Conservation (phyloP, 2,113 vertebrate species). For the Ranitomeya imitator region DNA sequence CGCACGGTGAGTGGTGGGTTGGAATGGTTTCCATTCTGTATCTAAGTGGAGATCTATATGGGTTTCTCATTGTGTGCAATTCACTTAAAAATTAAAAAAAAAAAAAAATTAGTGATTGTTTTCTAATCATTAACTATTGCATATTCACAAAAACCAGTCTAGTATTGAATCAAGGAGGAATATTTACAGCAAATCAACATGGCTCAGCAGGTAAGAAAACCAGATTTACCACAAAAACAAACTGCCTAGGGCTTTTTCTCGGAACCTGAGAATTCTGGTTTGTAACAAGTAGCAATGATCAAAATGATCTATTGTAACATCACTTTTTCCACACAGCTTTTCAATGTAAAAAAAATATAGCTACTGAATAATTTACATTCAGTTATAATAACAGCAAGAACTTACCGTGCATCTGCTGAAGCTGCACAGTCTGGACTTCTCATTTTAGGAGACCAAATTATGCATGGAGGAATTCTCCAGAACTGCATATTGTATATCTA, state of each 20-base stretch:
- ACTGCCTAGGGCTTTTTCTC: neutral
- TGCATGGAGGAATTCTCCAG: neutral
- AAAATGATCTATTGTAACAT: neutral
- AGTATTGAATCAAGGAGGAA: neutral
- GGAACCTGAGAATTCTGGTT: neutral
- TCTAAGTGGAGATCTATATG: neutral
- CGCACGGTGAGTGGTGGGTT: too few species aligned
- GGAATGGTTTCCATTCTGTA: neutral
- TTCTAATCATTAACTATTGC: neutral
- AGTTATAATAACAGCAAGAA: neutral
- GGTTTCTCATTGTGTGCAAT: neutral
- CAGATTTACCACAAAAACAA: slow-evolving; percentile 16
- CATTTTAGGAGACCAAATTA: neutral
- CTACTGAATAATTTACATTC: neutral
- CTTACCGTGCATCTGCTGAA: neutral
- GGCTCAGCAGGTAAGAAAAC: neutral
- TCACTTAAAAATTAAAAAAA: neutral
- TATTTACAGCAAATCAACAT: neutral
- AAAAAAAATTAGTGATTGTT: neutral
- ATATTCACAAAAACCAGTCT: neutral
- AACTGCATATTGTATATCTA: too few species aligned
- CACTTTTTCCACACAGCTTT: neutral
- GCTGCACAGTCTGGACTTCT: neutral
- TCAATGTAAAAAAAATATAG: too few species aligned
- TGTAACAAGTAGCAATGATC: neutral